Base-by-base conservation (phyloP, 1,140 invertebrate genomes). In the Telenomus remus region DNA sequence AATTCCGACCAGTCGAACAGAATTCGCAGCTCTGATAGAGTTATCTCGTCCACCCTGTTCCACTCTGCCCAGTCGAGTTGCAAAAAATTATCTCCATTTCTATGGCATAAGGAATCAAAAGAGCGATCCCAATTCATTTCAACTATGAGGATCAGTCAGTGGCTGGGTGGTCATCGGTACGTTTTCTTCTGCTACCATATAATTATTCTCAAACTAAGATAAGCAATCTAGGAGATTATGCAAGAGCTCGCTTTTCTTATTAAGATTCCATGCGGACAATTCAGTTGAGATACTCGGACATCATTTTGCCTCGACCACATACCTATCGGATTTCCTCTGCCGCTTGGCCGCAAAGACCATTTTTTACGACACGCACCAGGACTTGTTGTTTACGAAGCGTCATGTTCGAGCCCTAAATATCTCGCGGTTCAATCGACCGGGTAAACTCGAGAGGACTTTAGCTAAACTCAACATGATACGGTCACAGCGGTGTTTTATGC, bases 401-500 rank as follows among this genome's bases (percentile, higher is more conserved):
- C 11, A 55, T 46, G 39, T 47, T 50, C 51, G 39, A 73, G 43
- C 54, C 43, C 4, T 35, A 60, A 65, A 55, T 65, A 68, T 68
- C 63, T 42, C 35, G 42, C 34, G 53, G 68, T 46, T 68, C 68
- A 61, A 74, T 55, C 63, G 50, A 27, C 39, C 37, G 39, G 34
- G 12, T 66, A 74, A 66, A 74, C 43, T 74, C 60, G 61, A 60
- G 56, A 48, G 19, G 42, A 57, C 59, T 65, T 66, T 49, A 64
- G n/a, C 44, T 56, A 66, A 46, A 66, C 51, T 56, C 51, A 56
- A 63, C 56, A 66, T 73, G 60, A 61, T 60, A 73, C 43, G 56
- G 46, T 73, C 61, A 66, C 63, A 56, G 49, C 61, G 50, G 50
- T 50, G 70, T 65, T 73, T 73, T 65, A 65, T 53, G 70, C 57